Base-by-base conservation (phyloP, 1,140 invertebrate genomes). In the Nasonia giraulti region DNA sequence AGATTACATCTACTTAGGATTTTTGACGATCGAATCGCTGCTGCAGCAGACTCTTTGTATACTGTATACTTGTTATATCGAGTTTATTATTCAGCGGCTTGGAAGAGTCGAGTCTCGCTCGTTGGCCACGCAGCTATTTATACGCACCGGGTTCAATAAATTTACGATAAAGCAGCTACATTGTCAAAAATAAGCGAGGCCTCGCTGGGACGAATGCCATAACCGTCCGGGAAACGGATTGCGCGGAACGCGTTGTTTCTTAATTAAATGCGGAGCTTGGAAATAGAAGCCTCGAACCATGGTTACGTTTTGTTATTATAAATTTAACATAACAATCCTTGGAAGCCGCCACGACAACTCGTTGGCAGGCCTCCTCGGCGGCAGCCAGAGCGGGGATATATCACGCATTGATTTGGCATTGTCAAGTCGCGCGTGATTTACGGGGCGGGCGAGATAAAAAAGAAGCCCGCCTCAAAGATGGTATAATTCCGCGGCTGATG, bases 21-120 rank as follows among this genome's bases (percentile, higher is more conserved):
- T 85, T 85, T 82, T 55, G 77, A 62, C 76, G 71, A 80, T 74
- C 50, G 74, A 62, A 73, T 74, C 55, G 33, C 4, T 17, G 23
- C 37, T 77, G 10, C 47, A 50, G n/a, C 66, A 37, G 33, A 37
- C 33, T 37, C 27, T 11, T 71, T 31, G 68, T n/a, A 6, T 8
- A 4, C 5, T 12, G 69, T 71, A 71, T 71, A 71, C 23, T 10
- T 71, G 2, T 71, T 71, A 33, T 33, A 33, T 33, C 12, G 68
- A 62, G 17, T 33, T 31, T 31, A 33, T 14, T 71, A 33, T 71
- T 31, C 55, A 62, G 4, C 55, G 17, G 17, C 55, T 55, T 2
- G 40, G 12, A 0, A 50, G 14, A 12, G 47, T 11, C 1, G 47
- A 44, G 40, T 10, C 40, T 50, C 14, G 47, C 14, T 50, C 14